Conservation (phyloP, 2,113 vertebrate species). For the Anolis carolinensis region DNA sequence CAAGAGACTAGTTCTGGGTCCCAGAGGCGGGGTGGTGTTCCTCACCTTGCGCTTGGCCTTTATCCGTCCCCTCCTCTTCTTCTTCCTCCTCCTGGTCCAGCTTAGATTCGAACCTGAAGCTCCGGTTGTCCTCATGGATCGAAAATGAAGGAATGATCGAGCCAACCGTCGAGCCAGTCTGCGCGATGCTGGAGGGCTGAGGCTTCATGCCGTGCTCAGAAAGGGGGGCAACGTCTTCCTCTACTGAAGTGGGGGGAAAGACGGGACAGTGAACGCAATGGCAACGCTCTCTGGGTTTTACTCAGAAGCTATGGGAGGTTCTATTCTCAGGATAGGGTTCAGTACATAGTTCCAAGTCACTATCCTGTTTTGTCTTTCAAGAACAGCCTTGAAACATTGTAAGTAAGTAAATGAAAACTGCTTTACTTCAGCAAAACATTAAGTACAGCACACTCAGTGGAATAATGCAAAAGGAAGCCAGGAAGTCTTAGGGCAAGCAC, state of each 20-base stretch:
- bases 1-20: no score
- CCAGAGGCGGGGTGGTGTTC: neutral
- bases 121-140: conserved; percentile 47
- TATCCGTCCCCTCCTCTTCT: conserved; percentile 58
- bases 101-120: conserved; percentile 20
- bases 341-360: no score
- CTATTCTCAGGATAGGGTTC: no score
- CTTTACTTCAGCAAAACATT: no score
- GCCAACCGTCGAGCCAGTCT: neutral
- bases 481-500: no score
- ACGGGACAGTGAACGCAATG: neutral
- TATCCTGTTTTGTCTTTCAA: no score
- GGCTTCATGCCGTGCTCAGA: conserved; percentile 42
- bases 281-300: no score
- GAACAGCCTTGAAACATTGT: no score
- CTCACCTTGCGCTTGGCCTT: conserved; percentile 55
- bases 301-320: no score
- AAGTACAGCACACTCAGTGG: no score
- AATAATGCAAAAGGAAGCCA: no score
- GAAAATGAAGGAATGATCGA: conserved; percentile 26
- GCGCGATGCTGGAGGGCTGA: neutral
- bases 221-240: conserved; percentile 15
- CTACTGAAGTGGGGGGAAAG: neutral
- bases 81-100: conserved; percentile 63
- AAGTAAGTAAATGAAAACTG: no score